These are phyloP conservation scores for Brassicogethes aeneus DNA, from an alignment of 2,888 invertebrate genomes.

Conservation along the genomic window DNA sequence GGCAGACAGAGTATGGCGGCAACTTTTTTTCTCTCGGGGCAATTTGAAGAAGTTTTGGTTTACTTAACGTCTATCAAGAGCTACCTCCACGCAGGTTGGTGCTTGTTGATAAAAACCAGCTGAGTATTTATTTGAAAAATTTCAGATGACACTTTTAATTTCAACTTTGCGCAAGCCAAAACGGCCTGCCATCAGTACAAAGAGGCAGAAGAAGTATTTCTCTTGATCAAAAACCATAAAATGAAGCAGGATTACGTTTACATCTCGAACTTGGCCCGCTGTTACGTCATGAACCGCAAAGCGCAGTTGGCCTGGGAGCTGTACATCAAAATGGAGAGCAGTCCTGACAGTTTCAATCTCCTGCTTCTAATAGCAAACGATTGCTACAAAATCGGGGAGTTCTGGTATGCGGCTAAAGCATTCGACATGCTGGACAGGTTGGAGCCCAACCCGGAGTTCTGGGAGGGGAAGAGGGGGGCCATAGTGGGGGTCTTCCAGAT, in stretches of 20 bases:
- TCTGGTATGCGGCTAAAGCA: constrained; percentile 92
- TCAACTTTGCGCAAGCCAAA: constrained; percentile 79
- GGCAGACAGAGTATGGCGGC: constrained; percentile 98
- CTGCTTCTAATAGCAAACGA: constrained; percentile 93
- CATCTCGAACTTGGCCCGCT: constrained; percentile 78
- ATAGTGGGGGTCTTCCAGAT: constrained; percentile 78
- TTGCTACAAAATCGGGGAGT: constrained; percentile 94
- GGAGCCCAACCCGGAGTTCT: constrained; percentile 94
- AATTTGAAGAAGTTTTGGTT: constrained; percentile 93
- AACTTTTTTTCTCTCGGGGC: constrained; percentile 86
- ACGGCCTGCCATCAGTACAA: constrained; percentile 87
- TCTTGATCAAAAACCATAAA: constrained; percentile 74
- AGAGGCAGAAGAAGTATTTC: constrained; percentile 88
- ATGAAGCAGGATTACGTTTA: constrained; percentile 78
- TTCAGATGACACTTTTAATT: constrained; percentile 67
- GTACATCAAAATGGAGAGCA: constrained; percentile 76
- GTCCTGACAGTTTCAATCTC: constrained; percentile 83
- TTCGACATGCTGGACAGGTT: constrained; percentile 93
- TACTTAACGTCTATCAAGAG: constrained; percentile 96
- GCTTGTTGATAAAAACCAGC: too few species aligned
- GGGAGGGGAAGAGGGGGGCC: constrained; percentile 96
- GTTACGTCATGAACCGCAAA: constrained; percentile 89
- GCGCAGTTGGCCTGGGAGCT: constrained; percentile 90
- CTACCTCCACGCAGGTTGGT: constrained; percentile 57
- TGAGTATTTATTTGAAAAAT: too few species aligned